Evolutionary conservation across 2,797 vertebrate species (phyloP).

Genomic region (Megalops cyprinoides): DNA sequence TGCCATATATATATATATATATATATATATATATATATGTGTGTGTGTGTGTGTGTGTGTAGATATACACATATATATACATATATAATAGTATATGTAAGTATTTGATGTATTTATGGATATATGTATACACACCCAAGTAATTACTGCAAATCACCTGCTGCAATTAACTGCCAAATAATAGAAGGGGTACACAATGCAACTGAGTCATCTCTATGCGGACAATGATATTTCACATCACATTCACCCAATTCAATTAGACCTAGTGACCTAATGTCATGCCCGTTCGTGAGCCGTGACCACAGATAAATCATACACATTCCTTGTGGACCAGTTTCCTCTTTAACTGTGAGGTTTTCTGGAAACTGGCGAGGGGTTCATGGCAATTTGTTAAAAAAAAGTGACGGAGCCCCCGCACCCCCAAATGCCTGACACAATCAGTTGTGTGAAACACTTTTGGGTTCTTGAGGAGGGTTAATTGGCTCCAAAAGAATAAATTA

Average conservation of each 20-base stretch:
- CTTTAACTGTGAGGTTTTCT: slow-evolving; percentile 4
- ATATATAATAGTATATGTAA: no score
- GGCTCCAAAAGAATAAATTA: not conserved
- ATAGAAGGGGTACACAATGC: not conserved
- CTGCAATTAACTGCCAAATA: not conserved
- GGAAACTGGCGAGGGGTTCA: slow-evolving; percentile 22
- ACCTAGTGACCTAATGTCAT: not conserved
- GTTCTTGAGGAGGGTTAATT: slow-evolving; percentile 41
- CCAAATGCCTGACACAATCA: slow-evolving; percentile 33
- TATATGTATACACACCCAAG: not conserved
- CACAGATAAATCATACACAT: not conserved
- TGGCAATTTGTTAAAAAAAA: slow-evolving; percentile 51
- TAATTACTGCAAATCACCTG: not conserved
- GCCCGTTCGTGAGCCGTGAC: not conserved
- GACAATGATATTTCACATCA: slow-evolving; percentile 1
- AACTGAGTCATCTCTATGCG: slow-evolving; percentile 3
- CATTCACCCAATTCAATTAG: not conserved
- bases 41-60: no score
- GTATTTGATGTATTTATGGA: no score
- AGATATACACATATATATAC: no score
- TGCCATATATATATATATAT: not conserved
- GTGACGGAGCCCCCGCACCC: slow-evolving; percentile 51
- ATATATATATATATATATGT: no score
- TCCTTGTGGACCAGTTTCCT: not conserved
- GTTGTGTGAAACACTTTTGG: slow-evolving; percentile 52